Base-by-base conservation (phyloP, 2,888 invertebrate genomes). In the Mimachlamys varia region DNA sequence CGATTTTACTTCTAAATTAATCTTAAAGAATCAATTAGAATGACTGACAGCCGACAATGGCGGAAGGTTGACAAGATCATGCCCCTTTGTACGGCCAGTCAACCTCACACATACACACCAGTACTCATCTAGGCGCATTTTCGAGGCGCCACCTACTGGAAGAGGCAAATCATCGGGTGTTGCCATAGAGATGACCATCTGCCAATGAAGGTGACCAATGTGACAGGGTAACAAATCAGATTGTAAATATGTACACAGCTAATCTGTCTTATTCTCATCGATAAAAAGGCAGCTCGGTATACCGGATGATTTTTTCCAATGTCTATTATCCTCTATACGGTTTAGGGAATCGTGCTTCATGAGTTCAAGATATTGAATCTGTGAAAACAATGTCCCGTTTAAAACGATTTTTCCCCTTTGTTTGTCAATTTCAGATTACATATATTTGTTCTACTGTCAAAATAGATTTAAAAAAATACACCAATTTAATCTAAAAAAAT, bases 201-300 rank as follows among this genome's bases (percentile, higher is more conserved):
- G 76, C 76, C 76, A 76, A 76, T 76, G 76, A 27, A 15, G 5
- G 76, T 76, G 76, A 33, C 76, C 76, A 33, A 10, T 76, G 76
- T 10, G 76, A 27, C 27, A 76, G 33, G 76, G 76, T 33, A 76
- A 76, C 76, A 76, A 76, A 76, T 33, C 33, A 76, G 33, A 33
- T 76, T 76, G 33, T 76, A 76, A 76, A 76, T 27, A 76, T 76
- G 76, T 76, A 76, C 76, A 76, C 76, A 76, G 76, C 76, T 76
- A 76, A 76, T 76, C 76, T 33, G 27, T 76, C 76, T 76, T 12
- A 76, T 76, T 33, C 33, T 13, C 76, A 33, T 27, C 76, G 15
- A 76, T 76, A 76, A 27, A 76, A 62, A n/a, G 44, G 44, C 53
- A 33, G 33, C 33, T 76, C 76, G 33, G n/a, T 33, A 33, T 15